phyloP scores from a whole-genome alignment of 2,797 vertebrate species.

The Serranus cabrilla region DNA sequence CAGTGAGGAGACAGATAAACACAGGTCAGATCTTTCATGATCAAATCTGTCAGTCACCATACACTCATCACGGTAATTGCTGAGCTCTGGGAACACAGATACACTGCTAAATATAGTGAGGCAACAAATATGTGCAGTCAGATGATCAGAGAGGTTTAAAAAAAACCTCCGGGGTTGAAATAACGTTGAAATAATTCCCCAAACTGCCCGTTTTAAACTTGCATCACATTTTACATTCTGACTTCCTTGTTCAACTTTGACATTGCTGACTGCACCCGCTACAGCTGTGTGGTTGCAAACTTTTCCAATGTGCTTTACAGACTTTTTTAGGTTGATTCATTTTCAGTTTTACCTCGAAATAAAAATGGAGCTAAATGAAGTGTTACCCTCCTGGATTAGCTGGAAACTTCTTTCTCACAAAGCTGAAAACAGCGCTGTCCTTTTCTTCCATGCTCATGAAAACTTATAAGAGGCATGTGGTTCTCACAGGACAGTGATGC shows the following conservation, averaged over 20 bases:
- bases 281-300: neutral
- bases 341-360: neutral
- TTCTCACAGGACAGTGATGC: too few relatives aligned
- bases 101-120: neutral
- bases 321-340: neutral
- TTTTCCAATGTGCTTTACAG: slow-evolving; percentile 3
- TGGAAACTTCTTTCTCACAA: too few relatives aligned
- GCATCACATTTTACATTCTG: neutral
- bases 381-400: too few relatives aligned
- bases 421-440: too few relatives aligned
- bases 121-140: slow-evolving; percentile 21
- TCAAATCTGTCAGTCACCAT: slow-evolving; percentile 3
- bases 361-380: too few relatives aligned
- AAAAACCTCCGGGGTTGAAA: slow-evolving; percentile 16
- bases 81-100: slow-evolving; percentile 17
- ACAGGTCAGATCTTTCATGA: slow-evolving; percentile 21
- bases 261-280: too few relatives aligned
- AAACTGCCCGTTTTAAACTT: neutral
- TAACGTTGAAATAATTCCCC: neutral
- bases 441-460: too few relatives aligned
- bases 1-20: slow-evolving; percentile 18
- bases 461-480: too few relatives aligned
- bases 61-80: slow-evolving; percentile 14
- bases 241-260: too few relatives aligned
- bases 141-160: slow-evolving; percentile 7